These are phyloP conservation scores for Ploceus nigricollis DNA, from an alignment of 2,113 vertebrate genomes.

Conservation along the genomic window DNA sequence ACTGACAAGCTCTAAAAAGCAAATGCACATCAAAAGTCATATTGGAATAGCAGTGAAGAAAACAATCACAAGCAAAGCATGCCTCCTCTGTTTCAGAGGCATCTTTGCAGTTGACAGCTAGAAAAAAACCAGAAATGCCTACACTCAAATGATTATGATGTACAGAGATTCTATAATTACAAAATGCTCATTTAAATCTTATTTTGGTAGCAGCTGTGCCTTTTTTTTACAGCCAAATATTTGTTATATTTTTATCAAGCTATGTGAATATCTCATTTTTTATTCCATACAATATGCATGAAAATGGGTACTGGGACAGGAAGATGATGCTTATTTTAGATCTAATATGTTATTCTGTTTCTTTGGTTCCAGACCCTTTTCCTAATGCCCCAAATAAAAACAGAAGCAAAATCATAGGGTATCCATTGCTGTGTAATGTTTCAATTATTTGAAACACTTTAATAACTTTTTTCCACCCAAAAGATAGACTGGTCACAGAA, in stretches of 20 bases:
- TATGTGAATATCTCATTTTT: neutral
- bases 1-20: neutral
- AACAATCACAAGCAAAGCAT: neutral
- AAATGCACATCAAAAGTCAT: neutral
- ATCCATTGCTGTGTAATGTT: neutral
- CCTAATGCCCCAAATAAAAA: neutral
- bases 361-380: neutral
- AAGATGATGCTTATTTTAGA: neutral
- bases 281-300: neutral
- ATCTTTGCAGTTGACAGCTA: neutral
- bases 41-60: neutral
- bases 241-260: neutral
- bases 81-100: neutral
- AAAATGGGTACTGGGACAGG: neutral
- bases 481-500: neutral
- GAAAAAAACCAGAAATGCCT: neutral
- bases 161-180: neutral
- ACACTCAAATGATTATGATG: neutral
- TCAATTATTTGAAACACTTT: neutral
- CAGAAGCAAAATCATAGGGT: neutral
- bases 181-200: neutral
- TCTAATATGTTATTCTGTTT: neutral
- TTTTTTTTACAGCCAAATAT: neutral
- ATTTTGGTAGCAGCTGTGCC: neutral
- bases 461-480: neutral